Conservation (phyloP, 2,888 invertebrate genomes). For the Polietes domitor region DNA sequence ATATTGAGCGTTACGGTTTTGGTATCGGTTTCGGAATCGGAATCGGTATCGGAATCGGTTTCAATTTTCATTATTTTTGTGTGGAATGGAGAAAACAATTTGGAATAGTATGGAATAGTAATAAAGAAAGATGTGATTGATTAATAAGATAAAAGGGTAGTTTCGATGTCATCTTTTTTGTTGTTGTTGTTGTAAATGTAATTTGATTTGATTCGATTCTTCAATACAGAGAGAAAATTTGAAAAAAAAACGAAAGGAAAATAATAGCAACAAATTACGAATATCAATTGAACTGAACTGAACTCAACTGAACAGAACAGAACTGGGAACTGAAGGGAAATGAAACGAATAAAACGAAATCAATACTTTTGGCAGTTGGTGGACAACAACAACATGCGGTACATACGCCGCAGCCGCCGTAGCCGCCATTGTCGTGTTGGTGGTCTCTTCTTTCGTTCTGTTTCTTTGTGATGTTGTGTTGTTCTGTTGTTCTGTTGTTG, state of each 20-base stretch:
- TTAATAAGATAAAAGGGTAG: slow-evolving; percentile 59
- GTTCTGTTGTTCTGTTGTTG: neutral
- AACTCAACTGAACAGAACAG: slow-evolving; percentile 24
- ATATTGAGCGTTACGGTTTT: slow-evolving; percentile 30
- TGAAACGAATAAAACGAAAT: slow-evolving; percentile 29
- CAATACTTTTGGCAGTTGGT: slow-evolving; percentile 2
- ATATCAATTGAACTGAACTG: slow-evolving; percentile 11
- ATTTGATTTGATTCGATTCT: slow-evolving; percentile 31
- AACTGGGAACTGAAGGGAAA: slow-evolving; percentile 33
- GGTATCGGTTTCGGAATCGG: slow-evolving; percentile 12
- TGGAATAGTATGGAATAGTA: slow-evolving; percentile 69
- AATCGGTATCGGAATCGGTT: slow-evolving; percentile 18
- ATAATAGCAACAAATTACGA: slow-evolving; percentile 6
- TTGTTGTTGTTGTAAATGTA: neutral
- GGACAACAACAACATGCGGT: too few species aligned
- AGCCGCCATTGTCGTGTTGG: neutral
- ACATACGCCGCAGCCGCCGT: too few species aligned
- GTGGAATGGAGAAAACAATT: slow-evolving; percentile 66
- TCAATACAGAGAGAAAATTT: slow-evolving; percentile 29
- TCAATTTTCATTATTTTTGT: slow-evolving; percentile 37
- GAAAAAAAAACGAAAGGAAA: slow-evolving; percentile 28
- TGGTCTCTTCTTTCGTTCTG: neutral
- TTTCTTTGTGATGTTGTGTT: neutral
- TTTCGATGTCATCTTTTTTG: slow-evolving; percentile 27
- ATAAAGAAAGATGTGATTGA: slow-evolving; percentile 69